These are phyloP conservation scores for Hipparchia semele DNA, from an alignment of 2,888 invertebrate genomes.

Conservation along the genomic window DNA sequence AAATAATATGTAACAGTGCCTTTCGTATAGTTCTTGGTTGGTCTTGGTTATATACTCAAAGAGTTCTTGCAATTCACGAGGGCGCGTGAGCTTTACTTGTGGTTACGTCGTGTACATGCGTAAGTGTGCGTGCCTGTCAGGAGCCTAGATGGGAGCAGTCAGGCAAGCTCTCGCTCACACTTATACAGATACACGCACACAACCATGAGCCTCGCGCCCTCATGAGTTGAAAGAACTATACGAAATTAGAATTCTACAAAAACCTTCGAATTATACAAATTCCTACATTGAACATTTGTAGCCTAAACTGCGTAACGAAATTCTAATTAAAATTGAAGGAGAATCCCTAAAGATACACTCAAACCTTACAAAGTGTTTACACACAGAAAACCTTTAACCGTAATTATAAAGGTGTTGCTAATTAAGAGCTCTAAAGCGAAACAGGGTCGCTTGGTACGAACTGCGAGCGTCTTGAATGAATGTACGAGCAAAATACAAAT, in stretches of 20 bases:
- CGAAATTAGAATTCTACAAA: neutral
- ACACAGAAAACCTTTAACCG: slow-evolving; percentile 5
- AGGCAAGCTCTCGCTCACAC: no score
- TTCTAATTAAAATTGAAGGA: neutral
- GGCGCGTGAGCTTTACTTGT: no score
- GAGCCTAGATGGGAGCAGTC: no score
- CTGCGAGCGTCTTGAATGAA: slow-evolving; percentile 21
- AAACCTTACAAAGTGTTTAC: slow-evolving; percentile 12
- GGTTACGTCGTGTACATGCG: no score
- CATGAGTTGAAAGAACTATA: no score
- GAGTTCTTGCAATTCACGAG: no score
- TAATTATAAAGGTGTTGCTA: slow-evolving; percentile 20
- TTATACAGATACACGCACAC: no score
- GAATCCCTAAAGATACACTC: neutral
- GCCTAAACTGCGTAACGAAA: neutral
- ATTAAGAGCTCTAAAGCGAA: slow-evolving; percentile 29
- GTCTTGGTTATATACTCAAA: no score
- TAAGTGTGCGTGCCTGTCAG: no score
- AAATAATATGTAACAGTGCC: neutral
- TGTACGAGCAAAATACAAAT: slow-evolving; percentile 5
- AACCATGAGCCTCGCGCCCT: no score
- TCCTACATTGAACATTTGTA: neutral
- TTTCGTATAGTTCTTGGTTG: neutral
- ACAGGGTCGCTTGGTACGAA: slow-evolving; percentile 14
- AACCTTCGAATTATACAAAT: neutral